Conservation (phyloP, 2,797 vertebrate genomes). For the Ctenopoma multispine region DNA sequence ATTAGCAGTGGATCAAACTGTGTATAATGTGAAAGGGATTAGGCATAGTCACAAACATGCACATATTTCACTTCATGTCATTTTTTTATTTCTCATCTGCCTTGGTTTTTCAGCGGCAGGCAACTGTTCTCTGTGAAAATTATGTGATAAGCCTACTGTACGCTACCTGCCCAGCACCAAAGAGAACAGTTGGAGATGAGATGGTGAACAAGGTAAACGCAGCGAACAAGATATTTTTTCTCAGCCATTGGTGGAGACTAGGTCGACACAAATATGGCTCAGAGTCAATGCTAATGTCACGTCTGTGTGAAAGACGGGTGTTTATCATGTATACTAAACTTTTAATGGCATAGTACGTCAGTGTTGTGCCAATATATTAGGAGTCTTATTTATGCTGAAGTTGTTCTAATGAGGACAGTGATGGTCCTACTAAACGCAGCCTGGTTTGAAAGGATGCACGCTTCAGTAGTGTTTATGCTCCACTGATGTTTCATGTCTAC, state of each 20-base stretch:
- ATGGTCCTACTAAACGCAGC: neutral
- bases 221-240: neutral
- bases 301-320: neutral
- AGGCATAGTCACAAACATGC: neutral
- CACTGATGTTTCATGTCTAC: slow-evolving; percentile 4
- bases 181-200: neutral
- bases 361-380: neutral
- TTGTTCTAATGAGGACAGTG: neutral
- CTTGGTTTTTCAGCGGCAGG: neutral
- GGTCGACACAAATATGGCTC: neutral
- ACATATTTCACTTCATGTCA: neutral
- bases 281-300: neutral
- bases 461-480: slow-evolving; percentile 3
- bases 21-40: neutral
- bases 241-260: neutral
- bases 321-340: neutral
- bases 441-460: slow-evolving; percentile 8
- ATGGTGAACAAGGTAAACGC: neutral
- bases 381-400: neutral
- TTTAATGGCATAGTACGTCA: neutral
- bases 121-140: neutral
- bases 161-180: neutral
- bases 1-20: slow-evolving; percentile 18
- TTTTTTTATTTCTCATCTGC: neutral
- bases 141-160: neutral